Percentiles rank a stretch among this genome's conserved stretches.
phyloP scores from a whole-genome alignment of 64 coral and sea anemone genomes.

The Pachyseris speciosa region DNA sequence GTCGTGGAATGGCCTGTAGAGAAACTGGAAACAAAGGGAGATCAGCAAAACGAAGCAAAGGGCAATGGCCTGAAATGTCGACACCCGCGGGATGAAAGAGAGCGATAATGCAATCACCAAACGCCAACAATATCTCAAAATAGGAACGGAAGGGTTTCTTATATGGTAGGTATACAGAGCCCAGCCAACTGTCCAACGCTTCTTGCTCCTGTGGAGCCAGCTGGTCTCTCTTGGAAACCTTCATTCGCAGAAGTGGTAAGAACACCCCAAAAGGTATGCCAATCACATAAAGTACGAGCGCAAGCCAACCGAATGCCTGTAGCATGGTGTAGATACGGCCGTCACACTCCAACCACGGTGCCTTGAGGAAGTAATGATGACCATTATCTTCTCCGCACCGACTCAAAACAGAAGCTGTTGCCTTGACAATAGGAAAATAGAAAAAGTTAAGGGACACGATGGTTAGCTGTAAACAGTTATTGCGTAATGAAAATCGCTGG shows the following conservation, averaged over 20 bases:
- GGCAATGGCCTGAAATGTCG: conserved; percentile 21
- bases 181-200: conserved; percentile 63
- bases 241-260: conserved; percentile 32
- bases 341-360: conserved; percentile 73
- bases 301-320: conserved; percentile 30
- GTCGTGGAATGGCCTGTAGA: not conserved
- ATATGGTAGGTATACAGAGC: conserved; percentile 65
- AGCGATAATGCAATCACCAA: conserved; percentile 48
- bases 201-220: conserved; percentile 38
- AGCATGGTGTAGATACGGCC: conserved; percentile 31
- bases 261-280: conserved; percentile 63
- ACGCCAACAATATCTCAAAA: conserved; percentile 39
- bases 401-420: conserved; percentile 52
- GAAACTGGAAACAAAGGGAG: conserved; percentile 25
- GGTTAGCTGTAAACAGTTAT: conserved; percentile 43
- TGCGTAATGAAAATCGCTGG: conserved; percentile 10
- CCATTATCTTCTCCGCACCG: conserved; percentile 37
- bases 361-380: conserved; percentile 19
- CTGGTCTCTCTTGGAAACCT: not conserved
- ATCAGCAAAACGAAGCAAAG: conserved; percentile 18
- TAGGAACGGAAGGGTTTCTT: conserved; percentile 54
- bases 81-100: conserved; percentile 19
- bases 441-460: conserved; percentile 76
- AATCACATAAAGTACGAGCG: too few species aligned
- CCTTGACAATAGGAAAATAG: conserved; percentile 78